Conservation (phyloP, 2,113 vertebrate genomes). For the Prinia subflava region DNA sequence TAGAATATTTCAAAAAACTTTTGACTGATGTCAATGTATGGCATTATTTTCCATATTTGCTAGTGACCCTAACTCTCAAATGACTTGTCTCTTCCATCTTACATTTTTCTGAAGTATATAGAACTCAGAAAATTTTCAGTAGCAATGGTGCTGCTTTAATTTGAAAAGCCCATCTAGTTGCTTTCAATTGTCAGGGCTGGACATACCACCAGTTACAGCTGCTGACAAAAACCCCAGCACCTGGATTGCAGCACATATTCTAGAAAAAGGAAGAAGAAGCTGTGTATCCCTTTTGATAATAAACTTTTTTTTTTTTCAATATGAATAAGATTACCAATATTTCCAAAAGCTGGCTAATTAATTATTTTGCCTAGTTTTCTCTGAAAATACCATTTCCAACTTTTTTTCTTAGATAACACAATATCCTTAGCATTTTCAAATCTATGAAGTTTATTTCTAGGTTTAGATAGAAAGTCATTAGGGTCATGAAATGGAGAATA, state of each 20-base stretch:
- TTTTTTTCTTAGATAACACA: background rate
- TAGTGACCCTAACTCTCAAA: background rate
- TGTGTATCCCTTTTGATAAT: background rate
- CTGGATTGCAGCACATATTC: background rate
- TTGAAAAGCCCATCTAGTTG: background rate
- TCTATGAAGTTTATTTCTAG: background rate
- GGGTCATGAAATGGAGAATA: background rate
- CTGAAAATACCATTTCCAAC: background rate
- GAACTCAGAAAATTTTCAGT: background rate
- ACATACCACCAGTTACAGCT: background rate
- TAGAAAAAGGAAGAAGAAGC: background rate
- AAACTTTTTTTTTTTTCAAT: background rate
- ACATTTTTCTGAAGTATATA: background rate
- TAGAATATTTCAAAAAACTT: background rate
- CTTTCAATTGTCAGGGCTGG: background rate
- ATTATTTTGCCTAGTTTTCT: background rate
- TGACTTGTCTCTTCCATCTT: background rate
- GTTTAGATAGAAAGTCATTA: background rate
- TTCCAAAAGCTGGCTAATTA: background rate
- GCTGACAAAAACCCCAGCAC: background rate
- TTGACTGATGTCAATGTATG: background rate
- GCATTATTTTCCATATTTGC: background rate
- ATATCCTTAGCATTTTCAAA: background rate
- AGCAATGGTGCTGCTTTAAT: background rate
- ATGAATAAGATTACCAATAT: background rate